Percentiles rank a stretch among this genome's conserved stretches.
Conservation (phyloP, 2,888 invertebrate genomes). For the Andrena chrysosceles region DNA sequence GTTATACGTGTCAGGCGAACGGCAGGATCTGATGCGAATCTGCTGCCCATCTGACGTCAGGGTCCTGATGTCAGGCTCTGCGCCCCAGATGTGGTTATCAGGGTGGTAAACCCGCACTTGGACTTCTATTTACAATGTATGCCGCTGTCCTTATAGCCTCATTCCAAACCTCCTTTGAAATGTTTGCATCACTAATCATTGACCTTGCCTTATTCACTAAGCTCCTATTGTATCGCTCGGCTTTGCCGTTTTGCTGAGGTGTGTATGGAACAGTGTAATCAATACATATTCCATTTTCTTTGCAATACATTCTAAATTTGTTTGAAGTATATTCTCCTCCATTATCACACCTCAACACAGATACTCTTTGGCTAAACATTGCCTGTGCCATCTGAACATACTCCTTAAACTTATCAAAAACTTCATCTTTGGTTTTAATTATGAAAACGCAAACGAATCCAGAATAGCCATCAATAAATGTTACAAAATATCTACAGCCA, state of each 20-base stretch:
- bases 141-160: constrained; percentile 11
- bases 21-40: no score
- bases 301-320: neutral
- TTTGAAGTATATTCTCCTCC: constrained; percentile 4
- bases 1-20: no score
- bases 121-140: constrained; percentile 19
- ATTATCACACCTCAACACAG: constrained; percentile 26
- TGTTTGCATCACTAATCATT: neutral
- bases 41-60: no score
- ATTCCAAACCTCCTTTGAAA: neutral
- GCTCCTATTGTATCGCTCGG: constrained; percentile 16
- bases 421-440: constrained; percentile 5
- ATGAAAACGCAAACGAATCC: constrained; percentile 1
- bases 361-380: constrained; percentile 1
- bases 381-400: constrained; percentile 13
- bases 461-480: constrained; percentile 25
- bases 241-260: constrained; percentile 17
- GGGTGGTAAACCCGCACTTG: neutral
- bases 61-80: no score
- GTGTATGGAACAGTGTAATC: constrained; percentile 17
- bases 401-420: constrained; percentile 13
- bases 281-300: neutral
- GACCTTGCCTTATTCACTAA: constrained; percentile 3
- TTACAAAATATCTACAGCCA: constrained; percentile 10
- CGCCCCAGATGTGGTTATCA: no score